These are phyloP conservation scores for Antheraea pernyi DNA, from an alignment of 1,140 invertebrate species.

Conservation along the genomic window DNA sequence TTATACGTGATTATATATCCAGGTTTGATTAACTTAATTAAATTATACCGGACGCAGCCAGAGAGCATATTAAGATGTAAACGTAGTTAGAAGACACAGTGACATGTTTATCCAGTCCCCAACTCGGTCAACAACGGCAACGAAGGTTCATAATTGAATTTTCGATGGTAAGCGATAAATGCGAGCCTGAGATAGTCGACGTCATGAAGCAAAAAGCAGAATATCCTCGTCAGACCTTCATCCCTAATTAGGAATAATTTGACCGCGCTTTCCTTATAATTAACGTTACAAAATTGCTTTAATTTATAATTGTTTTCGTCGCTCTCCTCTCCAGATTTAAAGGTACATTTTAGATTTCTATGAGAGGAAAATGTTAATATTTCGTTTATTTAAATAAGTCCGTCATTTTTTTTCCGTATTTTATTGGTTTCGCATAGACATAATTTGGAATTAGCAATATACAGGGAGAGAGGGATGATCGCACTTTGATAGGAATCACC, in stretches of 20 bases:
- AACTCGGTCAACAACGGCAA: not conserved
- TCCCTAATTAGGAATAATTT: conserved; percentile 48
- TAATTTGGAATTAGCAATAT: no score
- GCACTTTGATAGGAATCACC: no score
- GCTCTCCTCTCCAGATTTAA: not conserved
- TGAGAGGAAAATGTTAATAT: not conserved
- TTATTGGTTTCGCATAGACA: no score
- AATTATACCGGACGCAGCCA: not conserved
- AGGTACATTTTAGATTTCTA: not conserved
- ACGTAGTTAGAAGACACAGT: not conserved
- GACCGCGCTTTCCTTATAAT: conserved; percentile 23
- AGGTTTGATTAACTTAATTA: not conserved
- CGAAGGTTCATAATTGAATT: conserved; percentile 50
- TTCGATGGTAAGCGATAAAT: conserved; percentile 44
- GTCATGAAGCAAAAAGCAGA: conserved; percentile 31
- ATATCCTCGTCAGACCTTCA: conserved; percentile 34
- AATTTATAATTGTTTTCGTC: conserved; percentile 5
- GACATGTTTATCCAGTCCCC: not conserved
- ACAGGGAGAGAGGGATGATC: no score
- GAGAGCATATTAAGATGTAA: not conserved
- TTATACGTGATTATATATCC: not conserved
- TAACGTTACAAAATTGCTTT: conserved; percentile 1
- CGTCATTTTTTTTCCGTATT: not conserved
- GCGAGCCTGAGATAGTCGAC: conserved; percentile 36
- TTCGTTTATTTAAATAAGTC: not conserved